Base-by-base conservation (phyloP, 2,888 invertebrate genomes). In the Drosophila helvetica region DNA sequence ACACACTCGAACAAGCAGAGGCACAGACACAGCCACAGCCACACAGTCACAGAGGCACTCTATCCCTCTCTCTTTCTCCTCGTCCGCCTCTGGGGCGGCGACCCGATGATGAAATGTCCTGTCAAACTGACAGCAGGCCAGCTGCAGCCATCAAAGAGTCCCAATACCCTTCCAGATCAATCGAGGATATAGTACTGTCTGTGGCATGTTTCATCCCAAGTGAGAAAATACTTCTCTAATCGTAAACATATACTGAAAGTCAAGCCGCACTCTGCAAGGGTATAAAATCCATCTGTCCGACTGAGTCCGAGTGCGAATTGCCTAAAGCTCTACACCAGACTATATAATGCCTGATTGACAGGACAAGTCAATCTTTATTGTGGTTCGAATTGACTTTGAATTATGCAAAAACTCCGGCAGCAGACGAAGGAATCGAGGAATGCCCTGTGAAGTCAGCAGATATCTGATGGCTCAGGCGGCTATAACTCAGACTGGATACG, bases 271-370 rank as follows among this genome's bases (percentile, higher is more conserved):
- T 15, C 38, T n/a, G 38, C 15, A 7, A 38, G 38, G 5, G 33
- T 1, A 33, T 33, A 70, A 69, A 70, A 64, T 66, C 65, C 65
- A 64, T 64, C 65, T 64, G 65, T 65, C 53, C 54, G 65, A 55
- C 65, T 48, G 55, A 64, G 55, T 54, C 52, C 52, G 65, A 66
- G 65, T 66, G 66, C 18, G 19, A 65, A 64, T 64, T 60, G 61
- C 43, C 65, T 33, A 54, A 50, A 57, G 63, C 63, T 51, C 73
- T 64, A 62, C 70, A 66, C 54, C 68, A 66, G 80, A 75, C 79
- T 70, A 70, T 83, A 78, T 74, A 27, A 45, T 47, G 74, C 70
- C 74, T 83, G 82, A 86, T 83, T 86, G 86, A 80, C 82, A 76
- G 66, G 78, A 64, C 74, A 74, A 59, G 52, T 67, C 66, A 66